These are phyloP conservation scores for Oscheius sp. DNA, from an alignment of 1,140 invertebrate genomes.

Conservation along the genomic window DNA sequence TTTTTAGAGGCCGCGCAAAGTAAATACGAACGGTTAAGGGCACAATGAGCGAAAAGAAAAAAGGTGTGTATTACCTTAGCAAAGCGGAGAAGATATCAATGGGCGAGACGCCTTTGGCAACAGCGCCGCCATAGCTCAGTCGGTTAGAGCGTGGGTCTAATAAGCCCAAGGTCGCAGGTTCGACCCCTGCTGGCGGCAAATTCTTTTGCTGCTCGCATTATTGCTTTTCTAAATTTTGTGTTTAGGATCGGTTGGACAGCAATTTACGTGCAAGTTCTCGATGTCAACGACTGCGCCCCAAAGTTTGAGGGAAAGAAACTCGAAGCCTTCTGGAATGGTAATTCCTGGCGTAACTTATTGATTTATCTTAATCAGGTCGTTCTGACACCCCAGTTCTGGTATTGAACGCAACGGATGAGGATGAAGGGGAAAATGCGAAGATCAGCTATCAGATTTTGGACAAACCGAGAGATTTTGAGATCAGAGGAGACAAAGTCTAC, in stretches of 20 bases:
- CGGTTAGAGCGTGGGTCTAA: slow-evolving; percentile 48
- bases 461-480: not conserved
- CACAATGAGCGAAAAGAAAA: too few species aligned
- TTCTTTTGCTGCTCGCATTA: too few species aligned
- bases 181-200: slow-evolving; percentile 47
- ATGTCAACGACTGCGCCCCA: slow-evolving; percentile 8
- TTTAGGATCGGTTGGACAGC: slow-evolving; percentile 3
- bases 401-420: not conserved
- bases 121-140: slow-evolving; percentile 47
- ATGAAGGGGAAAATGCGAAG: not conserved
- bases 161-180: slow-evolving; percentile 48
- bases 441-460: not conserved
- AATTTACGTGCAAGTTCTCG: slow-evolving; percentile 2
- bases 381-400: not conserved
- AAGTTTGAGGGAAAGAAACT: not conserved
- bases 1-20: not conserved
- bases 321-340: slow-evolving; percentile 2
- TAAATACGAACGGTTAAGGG: not conserved
- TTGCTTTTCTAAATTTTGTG: not conserved
- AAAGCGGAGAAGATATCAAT: too few species aligned
- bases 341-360: not conserved
- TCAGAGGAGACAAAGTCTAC: not conserved
- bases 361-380: too few species aligned
- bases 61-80: too few species aligned
- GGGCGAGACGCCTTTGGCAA: too few species aligned